A percentile compares a stretch with the other conserved stretches of the same genome.
Evolutionary conservation across 2,888 invertebrate species (phyloP).

Genomic region (Branchellion lobata): DNA sequence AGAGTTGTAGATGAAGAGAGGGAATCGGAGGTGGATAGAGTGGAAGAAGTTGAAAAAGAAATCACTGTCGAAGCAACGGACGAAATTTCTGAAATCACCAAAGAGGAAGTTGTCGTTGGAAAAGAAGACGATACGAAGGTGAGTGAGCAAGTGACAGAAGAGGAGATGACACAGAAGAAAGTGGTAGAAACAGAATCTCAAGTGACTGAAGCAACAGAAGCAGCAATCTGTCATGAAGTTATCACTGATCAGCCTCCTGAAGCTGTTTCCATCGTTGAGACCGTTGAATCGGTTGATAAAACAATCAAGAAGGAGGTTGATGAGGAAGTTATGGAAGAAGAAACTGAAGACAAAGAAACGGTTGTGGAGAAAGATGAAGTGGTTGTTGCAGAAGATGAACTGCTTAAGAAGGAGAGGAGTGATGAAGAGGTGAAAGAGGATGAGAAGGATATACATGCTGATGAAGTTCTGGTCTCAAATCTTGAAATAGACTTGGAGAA

Average conservation of each 20-base stretch:
- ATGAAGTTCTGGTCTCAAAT: no score
- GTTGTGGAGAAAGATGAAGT: neutral
- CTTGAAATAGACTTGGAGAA: no score
- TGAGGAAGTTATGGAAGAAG: neutral
- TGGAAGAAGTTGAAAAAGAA: no score
- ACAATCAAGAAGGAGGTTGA: neutral
- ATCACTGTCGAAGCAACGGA: neutral
- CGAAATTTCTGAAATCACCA: neutral
- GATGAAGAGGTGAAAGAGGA: no score
- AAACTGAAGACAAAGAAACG: neutral
- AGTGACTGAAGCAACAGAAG: neutral
- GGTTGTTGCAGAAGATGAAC: no score
- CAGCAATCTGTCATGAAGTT: neutral
- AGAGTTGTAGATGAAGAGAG: no score
- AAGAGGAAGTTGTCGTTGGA: no score
- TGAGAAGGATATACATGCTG: no score
- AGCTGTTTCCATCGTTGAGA: neutral
- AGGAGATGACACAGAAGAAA: no score
- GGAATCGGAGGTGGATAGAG: no score
- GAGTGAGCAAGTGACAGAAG: neutral
- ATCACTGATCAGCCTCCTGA: neutral
- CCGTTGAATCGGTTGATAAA: neutral
- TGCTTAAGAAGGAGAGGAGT: no score
- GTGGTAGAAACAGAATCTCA: neutral
- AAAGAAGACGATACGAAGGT: neutral